phyloP scores from a whole-genome alignment of 2,888 invertebrate genomes.

The Teinopalpus imperialis region DNA sequence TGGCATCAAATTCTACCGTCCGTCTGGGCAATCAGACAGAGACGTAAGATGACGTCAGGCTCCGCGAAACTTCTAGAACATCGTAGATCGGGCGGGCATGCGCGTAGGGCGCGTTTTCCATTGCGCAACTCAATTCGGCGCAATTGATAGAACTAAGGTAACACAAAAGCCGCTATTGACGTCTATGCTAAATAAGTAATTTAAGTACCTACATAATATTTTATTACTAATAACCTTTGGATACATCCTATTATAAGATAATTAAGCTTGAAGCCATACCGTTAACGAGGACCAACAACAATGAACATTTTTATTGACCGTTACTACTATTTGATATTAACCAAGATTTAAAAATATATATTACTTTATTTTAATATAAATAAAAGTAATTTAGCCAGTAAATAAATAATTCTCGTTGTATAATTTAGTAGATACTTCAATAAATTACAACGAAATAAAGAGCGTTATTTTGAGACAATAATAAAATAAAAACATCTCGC shows the following conservation, averaged over 20 bases:
- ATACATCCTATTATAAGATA: background rate
- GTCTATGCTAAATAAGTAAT: slow-evolving; percentile 11
- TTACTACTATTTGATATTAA: no score
- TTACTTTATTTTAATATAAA: no score
- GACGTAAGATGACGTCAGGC: slow-evolving; percentile 55
- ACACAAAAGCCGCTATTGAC: slow-evolving; percentile 16
- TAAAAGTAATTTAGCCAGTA: slow-evolving; percentile 7
- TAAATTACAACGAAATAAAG: background rate
- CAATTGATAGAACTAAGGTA: slow-evolving; percentile 17
- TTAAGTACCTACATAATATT: slow-evolving; percentile 15
- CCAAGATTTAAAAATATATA: no score
- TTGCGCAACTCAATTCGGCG: slow-evolving; percentile 37
- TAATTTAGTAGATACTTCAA: background rate
- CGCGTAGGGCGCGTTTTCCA: slow-evolving; percentile 29
- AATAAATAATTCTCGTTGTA: no score
- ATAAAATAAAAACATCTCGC: no score
- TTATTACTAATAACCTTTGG: background rate
- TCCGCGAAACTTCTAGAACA: slow-evolving; percentile 53
- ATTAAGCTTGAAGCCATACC: background rate
- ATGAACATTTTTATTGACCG: background rate
- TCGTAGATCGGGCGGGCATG: slow-evolving; percentile 34
- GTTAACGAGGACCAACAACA: background rate
- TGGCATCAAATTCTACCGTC: slow-evolving; percentile 5
- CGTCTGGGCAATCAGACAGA: slow-evolving; percentile 26
- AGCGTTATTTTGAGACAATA: no score